Evolutionary conservation across 2,113 vertebrate species (phyloP).

Genomic region (Paramormyrops kingsleyae): DNA sequence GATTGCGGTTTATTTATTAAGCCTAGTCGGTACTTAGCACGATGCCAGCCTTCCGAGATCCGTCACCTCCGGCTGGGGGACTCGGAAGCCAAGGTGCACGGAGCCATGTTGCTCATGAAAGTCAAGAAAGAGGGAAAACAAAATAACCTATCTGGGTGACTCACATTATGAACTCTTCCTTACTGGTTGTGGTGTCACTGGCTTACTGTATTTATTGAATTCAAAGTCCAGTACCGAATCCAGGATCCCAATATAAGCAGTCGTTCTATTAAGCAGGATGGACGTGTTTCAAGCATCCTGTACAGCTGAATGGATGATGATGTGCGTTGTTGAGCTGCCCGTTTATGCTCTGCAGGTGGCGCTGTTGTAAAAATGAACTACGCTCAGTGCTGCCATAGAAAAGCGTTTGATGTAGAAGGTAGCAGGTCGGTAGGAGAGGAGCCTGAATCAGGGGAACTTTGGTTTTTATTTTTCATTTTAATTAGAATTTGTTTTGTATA

Average conservation of each 20-base stretch:
- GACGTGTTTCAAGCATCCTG: not conserved
- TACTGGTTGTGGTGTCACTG: not conserved
- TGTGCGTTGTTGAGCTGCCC: no score
- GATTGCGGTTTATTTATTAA: conserved; percentile 1
- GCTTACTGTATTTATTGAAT: not conserved
- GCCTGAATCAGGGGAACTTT: not conserved
- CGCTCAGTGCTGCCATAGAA: not conserved
- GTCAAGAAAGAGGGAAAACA: not conserved
- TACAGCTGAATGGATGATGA: not conserved
- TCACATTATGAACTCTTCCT: not conserved
- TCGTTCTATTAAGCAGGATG: not conserved
- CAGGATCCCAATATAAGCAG: not conserved
- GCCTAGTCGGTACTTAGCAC: not conserved
- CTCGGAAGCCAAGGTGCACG: not conserved
- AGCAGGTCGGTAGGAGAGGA: not conserved
- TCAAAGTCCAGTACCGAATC: not conserved
- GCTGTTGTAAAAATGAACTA: not conserved
- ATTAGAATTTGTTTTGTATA: not conserved
- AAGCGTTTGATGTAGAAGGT: not conserved
- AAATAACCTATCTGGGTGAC: not conserved
- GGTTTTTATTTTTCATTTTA: not conserved
- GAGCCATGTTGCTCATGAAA: not conserved
- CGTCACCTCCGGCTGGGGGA: not conserved
- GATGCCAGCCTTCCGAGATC: not conserved
- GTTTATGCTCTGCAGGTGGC: not conserved